Conservation (phyloP, 2,113 vertebrate species). For the Rhineura floridana region DNA sequence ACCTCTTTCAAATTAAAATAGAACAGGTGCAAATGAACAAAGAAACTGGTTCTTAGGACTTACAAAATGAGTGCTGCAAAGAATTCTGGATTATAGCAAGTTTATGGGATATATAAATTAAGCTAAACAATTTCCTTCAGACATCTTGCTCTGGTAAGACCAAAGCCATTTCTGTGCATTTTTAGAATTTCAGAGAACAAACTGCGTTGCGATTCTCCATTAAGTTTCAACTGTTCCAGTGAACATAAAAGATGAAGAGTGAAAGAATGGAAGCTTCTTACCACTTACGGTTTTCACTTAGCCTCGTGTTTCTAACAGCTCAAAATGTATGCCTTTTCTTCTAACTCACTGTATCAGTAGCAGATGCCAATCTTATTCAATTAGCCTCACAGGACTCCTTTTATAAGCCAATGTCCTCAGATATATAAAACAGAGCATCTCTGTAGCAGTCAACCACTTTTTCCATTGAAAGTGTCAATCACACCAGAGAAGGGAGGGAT, state of each 20-base stretch:
- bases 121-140: slow-evolving; percentile 56
- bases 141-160: slow-evolving; percentile 47
- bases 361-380: slow-evolving; percentile 69
- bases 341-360: slow-evolving; percentile 33
- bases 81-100: slow-evolving; percentile 46
- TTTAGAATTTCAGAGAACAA: slow-evolving; percentile 55
- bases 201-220: slow-evolving; percentile 34
- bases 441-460: slow-evolving; percentile 55
- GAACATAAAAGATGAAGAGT: slow-evolving; percentile 50
- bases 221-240: slow-evolving; percentile 41
- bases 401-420: slow-evolving; percentile 54
- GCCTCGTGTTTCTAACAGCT: neutral
- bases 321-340: slow-evolving; percentile 43
- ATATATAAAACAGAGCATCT: slow-evolving; percentile 40
- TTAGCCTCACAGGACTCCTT: slow-evolving; percentile 65
- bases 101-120: slow-evolving; percentile 49
- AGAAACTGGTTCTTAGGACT: slow-evolving; percentile 3
- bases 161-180: slow-evolving; percentile 29
- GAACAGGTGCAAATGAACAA: slow-evolving; percentile 20
- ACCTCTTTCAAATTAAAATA: slow-evolving; percentile 16
- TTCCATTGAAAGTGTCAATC: slow-evolving; percentile 66
- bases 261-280: slow-evolving; percentile 37
- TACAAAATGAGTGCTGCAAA: slow-evolving; percentile 46
- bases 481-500: slow-evolving; percentile 47
- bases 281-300: slow-evolving; percentile 16